Evolutionary conservation across 2,888 invertebrate genomes (phyloP).

Genomic region (Mylabris sibirica): DNA sequence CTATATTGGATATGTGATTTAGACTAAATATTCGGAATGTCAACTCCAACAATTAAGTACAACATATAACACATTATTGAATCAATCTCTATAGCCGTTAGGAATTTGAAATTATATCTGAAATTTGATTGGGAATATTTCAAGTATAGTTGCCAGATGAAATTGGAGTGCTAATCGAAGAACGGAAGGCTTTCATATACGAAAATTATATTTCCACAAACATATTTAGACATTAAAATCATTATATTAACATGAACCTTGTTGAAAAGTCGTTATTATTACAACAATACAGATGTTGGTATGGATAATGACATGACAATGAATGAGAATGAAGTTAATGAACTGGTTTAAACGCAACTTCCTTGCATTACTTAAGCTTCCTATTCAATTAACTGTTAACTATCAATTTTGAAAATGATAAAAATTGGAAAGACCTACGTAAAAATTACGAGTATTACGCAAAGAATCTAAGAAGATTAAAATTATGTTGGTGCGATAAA

Average conservation of each 20-base stretch:
- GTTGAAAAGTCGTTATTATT: constrained; percentile 26
- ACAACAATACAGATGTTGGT: constrained; percentile 7
- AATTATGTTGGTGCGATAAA: constrained; percentile 43
- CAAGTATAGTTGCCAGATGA: neutral
- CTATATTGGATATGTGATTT: constrained; percentile 6
- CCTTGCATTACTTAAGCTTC: constrained; percentile 28
- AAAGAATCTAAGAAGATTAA: constrained; percentile 37
- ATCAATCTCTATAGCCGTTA: neutral
- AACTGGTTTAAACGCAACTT: constrained; percentile 35
- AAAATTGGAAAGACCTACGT: neutral
- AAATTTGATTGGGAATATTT: neutral
- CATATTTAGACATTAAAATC: constrained; percentile 25
- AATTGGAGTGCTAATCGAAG: neutral
- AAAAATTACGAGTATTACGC: neutral
- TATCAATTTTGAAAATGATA: neutral
- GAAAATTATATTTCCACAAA: constrained; percentile 25
- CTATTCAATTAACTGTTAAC: constrained; percentile 19
- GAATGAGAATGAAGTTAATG: constrained; percentile 37
- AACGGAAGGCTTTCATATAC: neutral
- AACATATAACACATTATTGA: neutral
- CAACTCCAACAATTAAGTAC: neutral
- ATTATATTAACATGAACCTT: constrained; percentile 30
- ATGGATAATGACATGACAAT: constrained; percentile 24
- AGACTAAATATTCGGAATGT: constrained; percentile 14
- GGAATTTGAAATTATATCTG: neutral